Conservation (phyloP, 2,113 vertebrate genomes). For the Parus major region DNA sequence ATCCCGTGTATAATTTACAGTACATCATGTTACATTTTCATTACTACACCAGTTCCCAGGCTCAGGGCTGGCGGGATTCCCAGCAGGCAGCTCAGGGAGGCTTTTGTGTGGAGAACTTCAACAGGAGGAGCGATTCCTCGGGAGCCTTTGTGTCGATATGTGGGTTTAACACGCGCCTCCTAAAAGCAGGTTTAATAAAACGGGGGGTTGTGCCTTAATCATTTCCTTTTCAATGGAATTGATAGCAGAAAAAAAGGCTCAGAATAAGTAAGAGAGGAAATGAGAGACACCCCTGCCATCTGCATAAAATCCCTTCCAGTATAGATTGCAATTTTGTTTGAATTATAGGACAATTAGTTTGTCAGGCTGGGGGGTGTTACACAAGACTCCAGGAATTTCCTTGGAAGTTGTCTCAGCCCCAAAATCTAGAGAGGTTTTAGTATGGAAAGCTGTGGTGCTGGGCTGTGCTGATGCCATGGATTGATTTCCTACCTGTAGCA, state of each 20-base stretch:
- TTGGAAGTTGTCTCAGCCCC: constrained; percentile 11
- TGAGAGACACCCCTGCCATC: constrained; percentile 6
- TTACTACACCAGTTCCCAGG: background rate
- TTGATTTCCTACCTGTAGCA: constrained; percentile 11
- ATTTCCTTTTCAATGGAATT: constrained; percentile 8
- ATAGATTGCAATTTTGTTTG: constrained; percentile 16
- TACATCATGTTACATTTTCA: background rate
- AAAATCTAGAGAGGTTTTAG: background rate
- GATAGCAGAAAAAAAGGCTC: background rate
- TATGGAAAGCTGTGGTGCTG: background rate
- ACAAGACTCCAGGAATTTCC: constrained; percentile 31
- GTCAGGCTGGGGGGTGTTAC: constrained; percentile 3
- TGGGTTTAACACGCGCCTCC: background rate
- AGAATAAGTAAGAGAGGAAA: background rate
- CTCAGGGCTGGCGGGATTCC: constrained; percentile 32
- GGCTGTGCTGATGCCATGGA: background rate
- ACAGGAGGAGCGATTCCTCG: background rate
- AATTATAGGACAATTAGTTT: constrained; percentile 48
- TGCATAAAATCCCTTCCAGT: background rate
- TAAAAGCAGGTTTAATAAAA: constrained; percentile 17
- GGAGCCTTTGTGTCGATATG: constrained; percentile 7
- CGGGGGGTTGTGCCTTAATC: background rate
- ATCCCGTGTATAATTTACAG: background rate
- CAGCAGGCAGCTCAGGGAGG: constrained; percentile 7
- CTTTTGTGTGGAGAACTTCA: constrained; percentile 45